A percentile compares a stretch with the other conserved stretches of the same genome.
These are phyloP conservation scores for Brachymystax lenok DNA, from an alignment of 2,797 vertebrate genomes.

Conservation along the genomic window DNA sequence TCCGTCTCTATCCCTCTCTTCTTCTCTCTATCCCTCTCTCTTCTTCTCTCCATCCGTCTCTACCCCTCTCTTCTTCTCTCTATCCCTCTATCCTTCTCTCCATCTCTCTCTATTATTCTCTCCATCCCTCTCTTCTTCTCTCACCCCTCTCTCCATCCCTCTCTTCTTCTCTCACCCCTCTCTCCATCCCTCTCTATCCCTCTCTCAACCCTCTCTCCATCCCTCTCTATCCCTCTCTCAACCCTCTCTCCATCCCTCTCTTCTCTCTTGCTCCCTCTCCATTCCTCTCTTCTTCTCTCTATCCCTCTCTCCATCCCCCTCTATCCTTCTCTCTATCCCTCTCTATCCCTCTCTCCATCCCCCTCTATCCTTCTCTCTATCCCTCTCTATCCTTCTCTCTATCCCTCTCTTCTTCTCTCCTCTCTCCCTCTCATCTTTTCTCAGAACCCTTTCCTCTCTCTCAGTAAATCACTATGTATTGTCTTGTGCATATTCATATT, in stretches of 20 bases:
- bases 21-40: too few species aligned
- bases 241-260: too few species aligned
- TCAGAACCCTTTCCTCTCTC: too few species aligned
- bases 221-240: too few species aligned
- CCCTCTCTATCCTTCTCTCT: neutral
- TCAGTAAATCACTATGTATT: too few species aligned
- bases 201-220: neutral
- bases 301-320: neutral
- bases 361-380: neutral
- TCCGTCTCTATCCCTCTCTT: neutral
- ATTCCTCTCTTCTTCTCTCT: neutral
- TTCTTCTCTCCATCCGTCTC: neutral
- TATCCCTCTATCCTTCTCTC: neutral
- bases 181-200: too few species aligned
- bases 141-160: neutral
- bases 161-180: neutral
- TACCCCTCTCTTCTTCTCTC: neutral
- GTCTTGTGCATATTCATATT: too few species aligned
- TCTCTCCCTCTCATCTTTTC: too few species aligned
- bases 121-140: conserved; percentile 2
- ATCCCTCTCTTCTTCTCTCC: neutral
- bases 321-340: neutral
- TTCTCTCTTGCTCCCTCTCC: too few species aligned
- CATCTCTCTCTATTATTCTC: neutral
- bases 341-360: neutral